These are phyloP conservation scores for Salminus brasiliensis DNA, from an alignment of 2,113 vertebrate species.

Conservation along the genomic window DNA sequence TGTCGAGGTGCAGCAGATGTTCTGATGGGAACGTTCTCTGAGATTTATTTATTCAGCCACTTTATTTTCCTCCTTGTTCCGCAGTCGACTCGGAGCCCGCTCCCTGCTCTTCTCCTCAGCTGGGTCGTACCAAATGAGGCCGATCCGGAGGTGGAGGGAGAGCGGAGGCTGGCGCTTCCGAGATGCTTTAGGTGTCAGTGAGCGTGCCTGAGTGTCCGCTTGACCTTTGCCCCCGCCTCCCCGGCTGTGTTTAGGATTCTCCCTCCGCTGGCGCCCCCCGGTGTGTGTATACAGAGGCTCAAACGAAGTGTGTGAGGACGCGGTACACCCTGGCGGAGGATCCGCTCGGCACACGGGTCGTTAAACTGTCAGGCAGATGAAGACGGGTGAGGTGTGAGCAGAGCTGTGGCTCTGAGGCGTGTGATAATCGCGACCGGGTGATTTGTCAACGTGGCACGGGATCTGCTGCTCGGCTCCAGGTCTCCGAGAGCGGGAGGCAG, in stretches of 20 bases:
- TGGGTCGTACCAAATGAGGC: background rate
- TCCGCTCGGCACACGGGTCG: slow-evolving; percentile 50
- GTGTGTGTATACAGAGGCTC: slow-evolving; percentile 48
- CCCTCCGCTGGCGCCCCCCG: slow-evolving; percentile 45
- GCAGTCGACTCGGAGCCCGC: background rate
- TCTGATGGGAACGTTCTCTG: background rate
- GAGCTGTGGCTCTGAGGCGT: slow-evolving; percentile 56
- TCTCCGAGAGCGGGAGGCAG: background rate
- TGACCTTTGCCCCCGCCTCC: slow-evolving; percentile 47
- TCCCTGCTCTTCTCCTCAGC: background rate
- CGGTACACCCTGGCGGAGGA: slow-evolving; percentile 58
- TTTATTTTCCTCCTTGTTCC: background rate
- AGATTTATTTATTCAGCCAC: background rate
- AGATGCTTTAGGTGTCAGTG: slow-evolving; percentile 60
- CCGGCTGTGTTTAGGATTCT: slow-evolving; percentile 62
- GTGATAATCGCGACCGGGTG: slow-evolving; percentile 56
- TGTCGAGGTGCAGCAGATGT: background rate
- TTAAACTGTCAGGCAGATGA: slow-evolving; percentile 71
- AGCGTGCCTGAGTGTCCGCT: slow-evolving; percentile 52
- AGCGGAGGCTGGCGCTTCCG: background rate
- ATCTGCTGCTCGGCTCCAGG: background rate
- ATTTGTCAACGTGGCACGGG: slow-evolving; percentile 46
- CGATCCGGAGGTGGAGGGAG: background rate
- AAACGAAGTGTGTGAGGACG: slow-evolving; percentile 72
- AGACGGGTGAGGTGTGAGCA: slow-evolving; percentile 71